phyloP scores from a whole-genome alignment of 2,888 invertebrate species.

The Caenorhabditis virilis region DNA sequence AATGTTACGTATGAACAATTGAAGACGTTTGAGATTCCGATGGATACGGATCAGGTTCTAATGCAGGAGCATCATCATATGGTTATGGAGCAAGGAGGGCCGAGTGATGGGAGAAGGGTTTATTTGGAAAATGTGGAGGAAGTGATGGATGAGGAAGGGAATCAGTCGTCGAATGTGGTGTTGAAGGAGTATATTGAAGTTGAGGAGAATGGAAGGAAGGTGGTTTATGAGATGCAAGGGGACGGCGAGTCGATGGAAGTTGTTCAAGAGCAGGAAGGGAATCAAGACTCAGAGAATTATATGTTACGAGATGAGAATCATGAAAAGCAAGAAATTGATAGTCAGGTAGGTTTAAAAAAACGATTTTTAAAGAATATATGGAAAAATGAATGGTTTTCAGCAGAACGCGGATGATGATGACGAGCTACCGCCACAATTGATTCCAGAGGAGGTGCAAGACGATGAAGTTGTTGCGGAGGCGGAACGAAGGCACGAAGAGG shows the following conservation, averaged over 20 bases:
- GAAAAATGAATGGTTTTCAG: neutral
- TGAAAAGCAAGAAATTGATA: neutral
- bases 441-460: slow-evolving; percentile 26
- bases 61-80: slow-evolving; percentile 6
- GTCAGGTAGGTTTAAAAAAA: slow-evolving; percentile 5
- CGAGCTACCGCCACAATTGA: slow-evolving; percentile 27
- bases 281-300: neutral
- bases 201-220: slow-evolving; percentile 27
- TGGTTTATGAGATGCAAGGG: slow-evolving; percentile 24
- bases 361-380: neutral
- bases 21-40: slow-evolving; percentile 1
- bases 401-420: slow-evolving; percentile 19
- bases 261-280: slow-evolving; percentile 2
- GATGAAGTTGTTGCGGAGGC: slow-evolving; percentile 10
- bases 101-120: neutral
- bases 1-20: neutral
- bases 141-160: too few species aligned
- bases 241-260: slow-evolving; percentile 7
- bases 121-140: too few species aligned
- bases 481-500: neutral
- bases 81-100: slow-evolving; percentile 3
- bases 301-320: slow-evolving; percentile 3
- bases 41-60: slow-evolving; percentile 5
- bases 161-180: neutral
- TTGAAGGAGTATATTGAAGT: slow-evolving; percentile 25